Percentiles rank a stretch among this genome's conserved stretches.
phyloP scores from a whole-genome alignment of 2,797 vertebrate species.

The Fistularia tabacaria region DNA sequence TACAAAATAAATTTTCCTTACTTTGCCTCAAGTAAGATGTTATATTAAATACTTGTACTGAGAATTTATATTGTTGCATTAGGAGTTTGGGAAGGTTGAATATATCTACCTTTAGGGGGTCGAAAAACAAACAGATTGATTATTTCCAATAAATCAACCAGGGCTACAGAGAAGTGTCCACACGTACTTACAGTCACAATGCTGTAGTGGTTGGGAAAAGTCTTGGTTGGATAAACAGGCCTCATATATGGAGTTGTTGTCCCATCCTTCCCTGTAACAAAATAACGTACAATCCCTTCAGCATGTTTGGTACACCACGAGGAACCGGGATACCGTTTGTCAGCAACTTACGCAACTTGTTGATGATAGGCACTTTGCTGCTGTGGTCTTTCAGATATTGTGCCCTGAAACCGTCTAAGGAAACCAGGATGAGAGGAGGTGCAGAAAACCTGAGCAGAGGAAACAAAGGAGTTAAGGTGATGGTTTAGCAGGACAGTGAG shows the following conservation, averaged over 20 bases:
- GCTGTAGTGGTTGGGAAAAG: constrained; percentile 97
- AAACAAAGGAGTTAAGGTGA: background rate
- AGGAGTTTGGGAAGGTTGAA: no score
- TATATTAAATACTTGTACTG: no score
- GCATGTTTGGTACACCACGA: background rate
- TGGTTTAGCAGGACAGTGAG: background rate
- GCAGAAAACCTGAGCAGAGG: constrained; percentile 78
- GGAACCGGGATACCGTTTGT: no score
- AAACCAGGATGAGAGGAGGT: constrained; percentile 88
- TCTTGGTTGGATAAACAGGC: constrained; percentile 94
- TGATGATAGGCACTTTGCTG: constrained; percentile 83
- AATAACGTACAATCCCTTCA: constrained; percentile 6
- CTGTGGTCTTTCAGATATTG: constrained; percentile 85
- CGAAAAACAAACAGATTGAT: no score
- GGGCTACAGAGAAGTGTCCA: background rate
- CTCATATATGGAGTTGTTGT: constrained; percentile 82
- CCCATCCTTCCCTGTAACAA: constrained; percentile 80
- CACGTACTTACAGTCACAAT: constrained; percentile 88
- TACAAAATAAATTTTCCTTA: no score
- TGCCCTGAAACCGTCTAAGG: constrained; percentile 93
- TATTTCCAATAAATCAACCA: no score
- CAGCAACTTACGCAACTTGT: constrained; percentile 85
- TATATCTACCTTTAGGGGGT: no score
- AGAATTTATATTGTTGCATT: no score
- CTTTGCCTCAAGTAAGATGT: no score